Evolutionary conservation across 2,797 vertebrate species (phyloP).

Genomic region (Tauraco hartlaubi): DNA sequence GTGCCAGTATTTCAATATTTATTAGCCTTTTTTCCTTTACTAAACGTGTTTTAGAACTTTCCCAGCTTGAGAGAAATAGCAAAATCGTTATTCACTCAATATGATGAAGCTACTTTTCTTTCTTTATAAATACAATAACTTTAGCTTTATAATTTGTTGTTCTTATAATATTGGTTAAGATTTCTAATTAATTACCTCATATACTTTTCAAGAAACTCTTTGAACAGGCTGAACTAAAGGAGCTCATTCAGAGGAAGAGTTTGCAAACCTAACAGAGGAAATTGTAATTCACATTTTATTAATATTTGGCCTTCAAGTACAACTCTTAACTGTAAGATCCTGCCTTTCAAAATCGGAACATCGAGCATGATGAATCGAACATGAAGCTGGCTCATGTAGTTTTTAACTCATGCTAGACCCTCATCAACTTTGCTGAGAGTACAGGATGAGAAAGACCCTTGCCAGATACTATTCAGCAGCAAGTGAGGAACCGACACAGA

Average conservation of each 20-base stretch:
- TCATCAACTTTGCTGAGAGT: not conserved
- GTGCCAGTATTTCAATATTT: not conserved
- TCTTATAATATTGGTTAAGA: not conserved
- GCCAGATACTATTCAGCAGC: not conserved
- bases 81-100: not conserved
- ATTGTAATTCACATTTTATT: not conserved
- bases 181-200: slow-evolving; percentile 13
- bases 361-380: not conserved
- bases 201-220: not conserved
- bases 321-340: not conserved
- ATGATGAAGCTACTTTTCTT: not conserved
- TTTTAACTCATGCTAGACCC: not conserved
- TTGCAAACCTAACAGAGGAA: not conserved
- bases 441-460: not conserved
- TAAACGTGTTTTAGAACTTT: not conserved
- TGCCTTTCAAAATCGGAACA: not conserved
- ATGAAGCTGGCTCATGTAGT: not conserved
- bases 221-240: slow-evolving; percentile 11
- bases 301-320: not conserved
- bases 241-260: not conserved
- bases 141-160: not conserved
- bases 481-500: not conserved
- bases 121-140: not conserved
- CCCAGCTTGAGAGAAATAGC: not conserved
- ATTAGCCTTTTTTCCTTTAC: not conserved